Evolutionary conservation across 2,797 vertebrate genomes (phyloP), one percentile per base, ranked within the genome.

Genomic region (Melanotaenia trifasciata): DNA sequence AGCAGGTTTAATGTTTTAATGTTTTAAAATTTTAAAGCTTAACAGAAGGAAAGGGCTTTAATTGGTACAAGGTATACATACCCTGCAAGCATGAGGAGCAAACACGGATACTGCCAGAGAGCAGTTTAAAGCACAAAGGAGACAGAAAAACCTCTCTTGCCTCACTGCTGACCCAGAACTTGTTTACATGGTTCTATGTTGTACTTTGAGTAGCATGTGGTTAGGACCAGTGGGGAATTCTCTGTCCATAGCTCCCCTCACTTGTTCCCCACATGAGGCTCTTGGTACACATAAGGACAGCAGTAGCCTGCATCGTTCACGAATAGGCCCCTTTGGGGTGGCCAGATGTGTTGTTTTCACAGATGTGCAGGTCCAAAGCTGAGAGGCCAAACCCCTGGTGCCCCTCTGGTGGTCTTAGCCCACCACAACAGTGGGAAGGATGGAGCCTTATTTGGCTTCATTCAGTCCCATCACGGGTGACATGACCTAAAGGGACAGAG

Each of bases 301-400:
- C 79, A 82, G 77, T 47, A 59, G 74, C 58, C 79, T 51, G 51
- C 70, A 12, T 83, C 85, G 89, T 90, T 95, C 79, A 28, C 87
- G 87, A 93, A 90, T 74, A 90, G 94, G 87, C 90, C 88, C 68
- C 87, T 95, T 96, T 96, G 95, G 95, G 95, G 92, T 93, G 93
- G 89, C 92, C 84, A 78, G 82, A 79, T 73, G 77, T 84, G 90
- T 85, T 98, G 96, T 98, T 98, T 98, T 94, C 90, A 96, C 97
- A 98, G 97, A 96, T 98, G 96, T 96, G 91, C 91, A 93, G 73
- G 83, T 90, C 87, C 87, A 85, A 84, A 88, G 84, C 84, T 5
- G 26, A 77, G 70, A 87, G 78, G 80, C 78, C 77, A 75, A 84
- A 76, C 62, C 72, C 68, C 74, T 54, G 63, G 68, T 84, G 76